These are phyloP conservation scores for Indicator maculatus DNA, from an alignment of 2,113 vertebrate genomes.

Conservation along the genomic window DNA sequence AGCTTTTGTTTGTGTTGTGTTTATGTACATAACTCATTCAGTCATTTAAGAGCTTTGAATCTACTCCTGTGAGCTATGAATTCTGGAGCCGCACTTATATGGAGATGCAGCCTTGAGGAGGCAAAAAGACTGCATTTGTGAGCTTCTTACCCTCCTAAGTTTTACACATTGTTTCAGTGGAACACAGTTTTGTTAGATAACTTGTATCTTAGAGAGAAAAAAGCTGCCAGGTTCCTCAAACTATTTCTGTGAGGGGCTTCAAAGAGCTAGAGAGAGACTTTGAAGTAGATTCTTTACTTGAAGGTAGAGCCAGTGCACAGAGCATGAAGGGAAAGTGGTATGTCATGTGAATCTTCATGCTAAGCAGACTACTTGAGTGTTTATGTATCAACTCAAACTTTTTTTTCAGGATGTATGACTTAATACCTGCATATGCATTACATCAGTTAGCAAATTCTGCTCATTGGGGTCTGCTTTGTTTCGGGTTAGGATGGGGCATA, in stretches of 20 bases:
- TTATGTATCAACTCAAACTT: not conserved
- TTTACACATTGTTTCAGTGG: not conserved
- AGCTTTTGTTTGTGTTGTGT: not conserved
- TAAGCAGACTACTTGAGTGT: slow-evolving; percentile 14
- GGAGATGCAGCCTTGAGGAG: not conserved
- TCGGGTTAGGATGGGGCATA: not conserved
- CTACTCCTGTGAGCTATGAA: not conserved
- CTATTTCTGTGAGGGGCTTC: not conserved
- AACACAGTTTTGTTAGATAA: not conserved
- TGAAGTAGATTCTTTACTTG: not conserved
- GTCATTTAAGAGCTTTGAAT: not conserved
- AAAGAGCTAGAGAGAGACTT: not conserved
- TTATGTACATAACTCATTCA: not conserved
- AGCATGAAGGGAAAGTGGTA: not conserved
- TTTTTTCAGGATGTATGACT: not conserved
- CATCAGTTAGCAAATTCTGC: slow-evolving; percentile 38
- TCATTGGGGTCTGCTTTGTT: slow-evolving; percentile 54
- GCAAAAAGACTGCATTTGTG: not conserved
- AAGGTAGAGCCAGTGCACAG: not conserved
- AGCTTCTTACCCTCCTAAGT: not conserved
- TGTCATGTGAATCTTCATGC: not conserved
- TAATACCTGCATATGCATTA: slow-evolving; percentile 38
- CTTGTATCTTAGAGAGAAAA: not conserved
- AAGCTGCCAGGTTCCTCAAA: not conserved
- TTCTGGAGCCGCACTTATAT: not conserved